Evolutionary conservation across 2,888 invertebrate genomes (phyloP), one percentile per base, ranked within the genome.

Genomic region (Synanthedon formicaeformis): DNA sequence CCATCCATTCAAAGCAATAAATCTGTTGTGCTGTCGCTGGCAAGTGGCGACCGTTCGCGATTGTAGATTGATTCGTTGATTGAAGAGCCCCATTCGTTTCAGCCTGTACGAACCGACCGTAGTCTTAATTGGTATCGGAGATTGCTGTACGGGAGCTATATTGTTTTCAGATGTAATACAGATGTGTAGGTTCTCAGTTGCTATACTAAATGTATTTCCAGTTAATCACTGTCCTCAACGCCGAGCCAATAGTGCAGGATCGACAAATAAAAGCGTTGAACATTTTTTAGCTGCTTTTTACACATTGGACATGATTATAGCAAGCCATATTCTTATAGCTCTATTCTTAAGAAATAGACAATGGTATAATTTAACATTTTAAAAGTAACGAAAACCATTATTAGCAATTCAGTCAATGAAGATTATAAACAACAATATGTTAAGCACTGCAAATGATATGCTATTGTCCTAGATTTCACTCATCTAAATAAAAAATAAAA

Each of bases 51-150:
- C 78, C 79, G 73, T 79, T 81, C 75, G 77, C 81, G 80, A 85
- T 83, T 78, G 80, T 78, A 79, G 85, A 86, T 87, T 86, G 86
- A 86, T 86, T 86, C 81, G 83, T 83, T 87, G 86, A 86, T 86
- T 85, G 86, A 85, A 85, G 85, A 83, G 84, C 74, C 66, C 76
- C 77, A 84, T 87, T 86, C 83, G 84, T 82, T 83, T 75, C 75
- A 76, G 78, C 73, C 76, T 76, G 75, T 70, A 76, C 77, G 64
- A 60, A 68, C 71, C 69, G 73, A 74, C n/a, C 71, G 68, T 68
- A 78, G 78, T 83, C 85, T 84, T 85, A 85, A 85, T 86, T 86
- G 84, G 81, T 65, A 70, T 64, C 77, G 78, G 81, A 81, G 81
- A 83, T 84, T 80, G 83, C 75, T 73, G 71, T 77, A 78, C 75